Evolutionary conservation across 35 echinoderm and acorn worm species (phyloP).

Genomic region (Acanthaster planci): DNA sequence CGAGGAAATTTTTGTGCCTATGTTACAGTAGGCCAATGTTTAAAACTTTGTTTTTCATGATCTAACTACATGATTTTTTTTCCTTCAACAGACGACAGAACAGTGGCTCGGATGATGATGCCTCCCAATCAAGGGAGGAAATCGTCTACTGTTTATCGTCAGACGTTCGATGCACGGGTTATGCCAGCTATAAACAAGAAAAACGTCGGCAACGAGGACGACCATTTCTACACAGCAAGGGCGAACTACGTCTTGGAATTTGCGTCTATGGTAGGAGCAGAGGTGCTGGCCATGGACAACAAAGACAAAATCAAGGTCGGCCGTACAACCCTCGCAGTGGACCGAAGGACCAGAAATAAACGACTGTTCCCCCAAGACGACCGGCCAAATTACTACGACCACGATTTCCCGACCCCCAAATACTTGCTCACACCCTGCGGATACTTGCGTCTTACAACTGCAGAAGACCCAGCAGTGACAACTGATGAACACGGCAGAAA

Average conservation of each 20-base stretch:
- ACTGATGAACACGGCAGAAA: no score
- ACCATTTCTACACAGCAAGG: constrained; percentile 19
- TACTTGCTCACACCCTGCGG: background rate
- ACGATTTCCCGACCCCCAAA: background rate
- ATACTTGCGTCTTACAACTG: background rate
- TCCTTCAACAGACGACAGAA: background rate
- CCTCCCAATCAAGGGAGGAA: background rate
- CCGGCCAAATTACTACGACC: background rate
- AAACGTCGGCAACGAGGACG: background rate
- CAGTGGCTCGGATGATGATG: background rate
- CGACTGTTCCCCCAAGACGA: background rate
- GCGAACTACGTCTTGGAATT: background rate
- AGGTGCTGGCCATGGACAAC: background rate
- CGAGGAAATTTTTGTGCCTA: no score
- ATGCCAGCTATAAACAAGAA: background rate
- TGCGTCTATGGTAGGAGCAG: background rate
- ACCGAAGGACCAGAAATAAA: background rate
- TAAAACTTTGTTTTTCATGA: no score
- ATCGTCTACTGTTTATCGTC: background rate
- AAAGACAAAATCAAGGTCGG: constrained; percentile 20
- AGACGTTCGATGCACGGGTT: background rate
- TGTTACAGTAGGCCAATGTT: no score
- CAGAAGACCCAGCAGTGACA: no score
- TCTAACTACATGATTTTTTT: no score
- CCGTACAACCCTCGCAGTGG: background rate